These are phyloP conservation scores for Calephelis perditalis DNA, from an alignment of 2,888 invertebrate species.

Conservation along the genomic window DNA sequence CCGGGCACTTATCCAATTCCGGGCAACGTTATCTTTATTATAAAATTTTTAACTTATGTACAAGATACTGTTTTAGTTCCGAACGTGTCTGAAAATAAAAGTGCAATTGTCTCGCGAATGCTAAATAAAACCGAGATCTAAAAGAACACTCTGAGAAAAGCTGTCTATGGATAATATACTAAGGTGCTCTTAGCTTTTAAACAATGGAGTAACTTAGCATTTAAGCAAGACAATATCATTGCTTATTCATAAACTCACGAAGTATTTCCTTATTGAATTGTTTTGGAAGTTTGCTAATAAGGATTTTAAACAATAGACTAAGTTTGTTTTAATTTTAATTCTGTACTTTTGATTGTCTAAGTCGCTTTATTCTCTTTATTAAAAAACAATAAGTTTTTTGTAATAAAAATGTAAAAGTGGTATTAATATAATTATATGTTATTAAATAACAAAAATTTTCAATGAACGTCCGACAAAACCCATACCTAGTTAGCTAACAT, in stretches of 20 bases:
- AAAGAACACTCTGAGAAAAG: not conserved
- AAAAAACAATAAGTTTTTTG: too few species aligned
- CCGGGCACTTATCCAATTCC: too few species aligned
- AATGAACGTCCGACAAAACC: too few species aligned
- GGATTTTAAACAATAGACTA: constrained; percentile 1
- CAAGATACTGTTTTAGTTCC: too few species aligned
- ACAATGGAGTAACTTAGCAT: constrained; percentile 7
- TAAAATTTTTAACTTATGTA: too few species aligned
- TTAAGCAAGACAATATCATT: constrained; percentile 8
- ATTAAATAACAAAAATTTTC: too few species aligned
- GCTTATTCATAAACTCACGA: constrained; percentile 3
- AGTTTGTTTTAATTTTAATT: constrained; percentile 1
- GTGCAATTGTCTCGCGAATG: too few species aligned
- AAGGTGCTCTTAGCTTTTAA: not conserved
- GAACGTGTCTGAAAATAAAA: too few species aligned
- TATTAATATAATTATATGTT: too few species aligned
- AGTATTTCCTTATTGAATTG: not conserved
- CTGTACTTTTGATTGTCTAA: not conserved
- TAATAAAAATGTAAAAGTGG: too few species aligned
- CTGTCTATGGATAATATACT: not conserved
- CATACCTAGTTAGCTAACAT: too few species aligned
- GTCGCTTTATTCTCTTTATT: not conserved
- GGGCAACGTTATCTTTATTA: too few species aligned
- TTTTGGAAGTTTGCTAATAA: constrained; percentile 5
- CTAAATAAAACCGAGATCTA: not conserved